Base-by-base conservation (phyloP, 1,140 invertebrate species). In the Mycetomoellerius zeteki region DNA sequence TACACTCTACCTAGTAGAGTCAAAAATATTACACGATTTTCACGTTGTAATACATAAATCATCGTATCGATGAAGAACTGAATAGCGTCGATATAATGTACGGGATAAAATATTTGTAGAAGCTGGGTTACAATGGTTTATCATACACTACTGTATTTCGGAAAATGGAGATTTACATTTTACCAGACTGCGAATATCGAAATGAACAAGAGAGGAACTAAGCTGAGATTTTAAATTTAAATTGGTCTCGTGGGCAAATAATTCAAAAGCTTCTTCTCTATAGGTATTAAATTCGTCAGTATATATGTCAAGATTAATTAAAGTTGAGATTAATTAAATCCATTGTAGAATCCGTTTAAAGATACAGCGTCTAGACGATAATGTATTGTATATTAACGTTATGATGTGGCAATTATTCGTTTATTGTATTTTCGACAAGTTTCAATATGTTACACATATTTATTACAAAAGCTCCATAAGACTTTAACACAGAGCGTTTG, bases 11-110 rank as follows among this genome's bases (percentile, higher is more conserved):
- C 3, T 19, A 60, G 8, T 16, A 4, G 33, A 21, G 12, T 76
- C 30, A 24, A 60, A 76, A 76, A 76, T 21, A 37, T 76, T 76
- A 75, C 33, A 14, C n/a, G 21, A 76, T 76, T 76, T 76, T 60
- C 73, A 76, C 30, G 2, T 60, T 58, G 54, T 60, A 30, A 76
- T 76, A 56, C 73, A 76, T 76, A 76, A 76, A 76, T 76, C 54
- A 76, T 76, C 14, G 33, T 43, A 19, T 60, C 33, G 54, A 60
- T 76, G 54, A 76, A 16, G n/a, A 75, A 75, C 8, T 76, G 30
- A 75, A 76, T 58, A 60, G 73, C 54, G 16, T 27, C 37, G 21
- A 43, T 76, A 24, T 60, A 76, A 60, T 19, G 21, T 43, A 60
- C 21, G 21, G 21, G 14, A 24, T 60, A 60, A 76, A 76, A 76